Base-by-base conservation (phyloP, 2,113 vertebrate genomes). In the Heteronetta atricapilla region DNA sequence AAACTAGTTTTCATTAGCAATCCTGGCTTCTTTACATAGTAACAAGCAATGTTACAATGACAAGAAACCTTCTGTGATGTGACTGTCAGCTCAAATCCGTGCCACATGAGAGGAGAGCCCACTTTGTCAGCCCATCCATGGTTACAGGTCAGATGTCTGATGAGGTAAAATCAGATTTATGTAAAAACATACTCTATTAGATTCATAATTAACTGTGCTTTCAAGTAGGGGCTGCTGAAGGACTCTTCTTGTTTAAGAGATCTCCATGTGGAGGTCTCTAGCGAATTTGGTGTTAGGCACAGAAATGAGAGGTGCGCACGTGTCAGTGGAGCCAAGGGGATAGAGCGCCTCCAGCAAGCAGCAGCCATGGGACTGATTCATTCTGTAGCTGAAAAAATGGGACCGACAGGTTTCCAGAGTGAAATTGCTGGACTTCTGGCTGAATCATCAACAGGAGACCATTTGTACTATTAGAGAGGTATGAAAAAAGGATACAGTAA, bases 1-100 rank as follows among this genome's bases (percentile, higher is more conserved):
- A 68, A 60, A 56, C 48, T 63, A 70, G 42, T 94, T 94, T 95
- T 94, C 93, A 87, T 96, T 94, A 96, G 74, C 66, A 56, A 86
- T 90, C 76, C 88, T 50, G 36, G 59, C 76, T 93, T 97, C 93
- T 97, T 86, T 92, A 74, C 75, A 92, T 48, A 87, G 94, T 86
- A 97, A 94, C 88, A 91, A 97, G 91, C 96, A 96, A 59, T 60
- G 82, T 92, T 95, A 97, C 96, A 96, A 95, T 95, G 94, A 88
- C 13, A 1, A 88, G 59, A 86, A 69, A 85, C 79, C 84, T 90
- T 85, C 14, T 60, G 20, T 76, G 52, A 12, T 63, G 22, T 42
- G 55, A 52, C 76, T 94, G 82, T 87, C 75, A 67, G 69, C 34
- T 94, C 79, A 95, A 90, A 94, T 80, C 50, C 28, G 22, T 73